phyloP scores from a whole-genome alignment of 2,113 vertebrate species.

The Martes martes region DNA sequence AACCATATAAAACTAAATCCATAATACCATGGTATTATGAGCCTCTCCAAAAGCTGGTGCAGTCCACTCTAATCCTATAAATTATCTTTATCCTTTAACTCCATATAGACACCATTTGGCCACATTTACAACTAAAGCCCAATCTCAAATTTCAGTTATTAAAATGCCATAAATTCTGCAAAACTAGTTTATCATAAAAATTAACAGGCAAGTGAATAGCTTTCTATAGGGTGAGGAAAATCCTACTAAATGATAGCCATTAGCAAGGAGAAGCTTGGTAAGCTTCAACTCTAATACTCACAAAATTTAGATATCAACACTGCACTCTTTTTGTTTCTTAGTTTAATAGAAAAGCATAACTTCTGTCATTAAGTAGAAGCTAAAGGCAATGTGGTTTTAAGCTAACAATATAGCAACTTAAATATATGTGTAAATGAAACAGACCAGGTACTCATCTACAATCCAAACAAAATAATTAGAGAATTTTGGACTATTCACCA shows the following conservation, averaged over 20 bases:
- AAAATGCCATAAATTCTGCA: background rate
- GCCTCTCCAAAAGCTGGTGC: background rate
- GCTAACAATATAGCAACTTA: background rate
- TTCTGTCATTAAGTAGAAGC: background rate
- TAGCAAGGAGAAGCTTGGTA: background rate
- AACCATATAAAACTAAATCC: background rate
- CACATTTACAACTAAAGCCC: background rate
- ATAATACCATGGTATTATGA: background rate
- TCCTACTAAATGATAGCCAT: constrained; percentile 31
- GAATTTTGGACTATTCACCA: background rate
- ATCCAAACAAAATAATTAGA: constrained; percentile 6
- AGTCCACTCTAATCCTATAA: background rate
- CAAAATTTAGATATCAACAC: constrained; percentile 12
- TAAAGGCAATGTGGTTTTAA: constrained; percentile 21
- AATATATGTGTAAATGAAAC: constrained; percentile 17
- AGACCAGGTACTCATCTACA: constrained; percentile 21
- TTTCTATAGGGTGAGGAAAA: constrained; percentile 31
- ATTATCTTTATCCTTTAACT: background rate
- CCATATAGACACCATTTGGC: background rate
- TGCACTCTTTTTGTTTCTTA: background rate
- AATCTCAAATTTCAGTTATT: constrained; percentile 4
- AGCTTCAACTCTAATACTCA: constrained; percentile 26
- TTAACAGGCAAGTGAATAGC: background rate
- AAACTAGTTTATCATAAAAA: constrained; percentile 49
- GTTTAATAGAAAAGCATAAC: constrained; percentile 23